Base-by-base conservation (phyloP, 64 coral and sea anemone genomes). In the Montipora foliosa region DNA sequence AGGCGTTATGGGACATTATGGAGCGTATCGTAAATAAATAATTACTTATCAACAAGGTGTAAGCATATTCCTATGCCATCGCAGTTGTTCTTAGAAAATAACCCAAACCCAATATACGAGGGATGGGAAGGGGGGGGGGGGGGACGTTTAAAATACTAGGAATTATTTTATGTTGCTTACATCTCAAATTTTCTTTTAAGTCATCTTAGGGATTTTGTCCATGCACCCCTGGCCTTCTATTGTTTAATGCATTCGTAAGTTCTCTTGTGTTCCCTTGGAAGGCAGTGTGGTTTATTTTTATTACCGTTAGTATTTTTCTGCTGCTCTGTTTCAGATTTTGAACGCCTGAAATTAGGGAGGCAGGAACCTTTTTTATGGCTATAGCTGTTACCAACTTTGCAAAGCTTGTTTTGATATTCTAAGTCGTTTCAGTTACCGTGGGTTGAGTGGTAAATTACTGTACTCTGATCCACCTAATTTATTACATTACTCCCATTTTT, bases 1-100 rank as follows among this genome's bases (percentile, higher is more conserved):
- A 80, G 78, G 78, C 78, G 55, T 80, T 55, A 19, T 52, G 58
- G 49, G 78, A 19, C 47, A 80, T 80, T 80, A 52, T 80, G 78
- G 75, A 90, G 76, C 53, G 75, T 78, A 90, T 67, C 74, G 48
- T 89, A 47, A 90, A 79, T 67, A 90, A 90, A 78, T 89, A 89
- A 89, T 78, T 89, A 60, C 87, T 67, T 66, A 90, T 89, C 71
- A 76, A 90, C 75, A 79, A 67, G 66, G 58, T 79, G 76, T 25
- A 67, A 74, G 71, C 71, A 74, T 74, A 24, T 74, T 74, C n/a
- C 71, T 24, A 74, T 74, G 71, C 71, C 71, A 29, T 74, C 5
- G 21, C 71, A 74, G 71, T 88, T 88, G 74, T 75, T 47, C 64
- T 74, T 75, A 52, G 44, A 71, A 87, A 74, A 87, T 87, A 87